These are phyloP conservation scores for Oryzias woworae DNA, from an alignment of 2,113 vertebrate genomes.

Conservation along the genomic window DNA sequence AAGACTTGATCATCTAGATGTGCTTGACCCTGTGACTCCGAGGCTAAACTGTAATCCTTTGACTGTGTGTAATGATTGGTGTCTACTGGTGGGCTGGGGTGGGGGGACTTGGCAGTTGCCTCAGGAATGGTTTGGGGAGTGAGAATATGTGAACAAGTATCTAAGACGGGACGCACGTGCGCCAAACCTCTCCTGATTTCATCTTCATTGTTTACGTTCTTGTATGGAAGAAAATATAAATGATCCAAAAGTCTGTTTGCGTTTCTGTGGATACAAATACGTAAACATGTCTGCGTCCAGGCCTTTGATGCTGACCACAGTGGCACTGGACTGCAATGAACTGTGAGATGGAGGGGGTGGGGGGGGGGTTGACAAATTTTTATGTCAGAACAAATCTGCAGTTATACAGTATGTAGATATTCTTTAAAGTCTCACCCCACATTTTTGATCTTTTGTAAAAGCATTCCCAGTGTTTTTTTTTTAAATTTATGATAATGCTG, in stretches of 20 bases:
- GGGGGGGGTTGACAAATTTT: conserved; percentile 25
- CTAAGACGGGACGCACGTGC: conserved; percentile 21
- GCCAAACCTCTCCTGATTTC: conserved; percentile 26
- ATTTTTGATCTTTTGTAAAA: too few species aligned
- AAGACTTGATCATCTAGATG: conserved; percentile 67
- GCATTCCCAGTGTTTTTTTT: too few species aligned
- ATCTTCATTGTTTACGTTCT: conserved; percentile 41
- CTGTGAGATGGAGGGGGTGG: conserved; percentile 11
- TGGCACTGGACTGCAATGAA: conserved; percentile 30
- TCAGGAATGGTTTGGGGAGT: conserved; percentile 7
- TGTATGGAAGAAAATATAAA: conserved; percentile 53
- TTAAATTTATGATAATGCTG: too few species aligned
- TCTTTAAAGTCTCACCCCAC: neutral
- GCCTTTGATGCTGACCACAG: conserved; percentile 67
- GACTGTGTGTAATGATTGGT: conserved; percentile 38
- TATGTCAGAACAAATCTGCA: conserved; percentile 57
- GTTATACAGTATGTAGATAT: conserved; percentile 39
- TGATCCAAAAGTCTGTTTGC: conserved; percentile 48
- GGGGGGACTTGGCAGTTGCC: conserved; percentile 12
- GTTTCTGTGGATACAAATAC: conserved; percentile 38
- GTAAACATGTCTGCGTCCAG: conserved; percentile 52
- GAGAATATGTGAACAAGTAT: conserved; percentile 7
- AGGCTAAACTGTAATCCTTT: conserved; percentile 49
- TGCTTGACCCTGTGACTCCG: conserved; percentile 53
- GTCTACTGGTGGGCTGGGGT: conserved; percentile 13